Evolutionary conservation across 2,113 vertebrate species (phyloP), one percentile per base, ranked within the genome.

Genomic region (Laterallus jamaicensis): DNA sequence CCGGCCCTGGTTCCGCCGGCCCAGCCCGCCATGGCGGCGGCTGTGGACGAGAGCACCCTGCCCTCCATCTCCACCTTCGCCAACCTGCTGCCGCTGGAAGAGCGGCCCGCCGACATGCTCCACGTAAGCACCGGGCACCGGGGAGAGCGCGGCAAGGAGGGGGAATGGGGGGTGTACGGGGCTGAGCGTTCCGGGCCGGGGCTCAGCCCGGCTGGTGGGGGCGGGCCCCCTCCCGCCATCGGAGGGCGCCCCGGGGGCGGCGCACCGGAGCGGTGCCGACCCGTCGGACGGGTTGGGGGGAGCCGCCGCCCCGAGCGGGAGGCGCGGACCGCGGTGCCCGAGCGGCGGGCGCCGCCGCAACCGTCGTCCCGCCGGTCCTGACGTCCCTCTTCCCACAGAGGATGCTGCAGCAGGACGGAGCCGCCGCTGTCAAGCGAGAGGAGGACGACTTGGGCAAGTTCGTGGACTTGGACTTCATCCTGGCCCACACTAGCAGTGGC

Each of bases 391-490:
- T 66, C 12, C 90, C 97, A 96, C 92, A 97, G 94, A 98, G 97
- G 91, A 90, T 95, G 80, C 94, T 94, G 39, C 93, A 94, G 19
- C 98, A 98, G 86, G 96, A 91, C 93, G 74, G 97, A 97, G 4
- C 88, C 94, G 60, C 86, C 60, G 66, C 89, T 11, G 75, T 98
- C 50, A 97, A 97, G 81, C 95, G 97, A 82, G 99, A 99, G 39
- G 99, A 99, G 4, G 99, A 99, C 87, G 99, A 99, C 12, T 92
- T 99, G 70, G 98, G 97, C 24, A 98, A 98, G 66, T 99, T 99
- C 92, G 78, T 99, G 90, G 99, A 99, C 95, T 97, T 99, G 73
- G 99, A 99, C 47, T 99, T 99, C 96, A 99, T 99, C 91, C 89
- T 99, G 84, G 98, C 98, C 2, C 99, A 99, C 97, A 98, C 98